phyloP scores from a whole-genome alignment of 37 sponge, comb jelly and placozoan species.

The Spongilla lacustris region DNA sequence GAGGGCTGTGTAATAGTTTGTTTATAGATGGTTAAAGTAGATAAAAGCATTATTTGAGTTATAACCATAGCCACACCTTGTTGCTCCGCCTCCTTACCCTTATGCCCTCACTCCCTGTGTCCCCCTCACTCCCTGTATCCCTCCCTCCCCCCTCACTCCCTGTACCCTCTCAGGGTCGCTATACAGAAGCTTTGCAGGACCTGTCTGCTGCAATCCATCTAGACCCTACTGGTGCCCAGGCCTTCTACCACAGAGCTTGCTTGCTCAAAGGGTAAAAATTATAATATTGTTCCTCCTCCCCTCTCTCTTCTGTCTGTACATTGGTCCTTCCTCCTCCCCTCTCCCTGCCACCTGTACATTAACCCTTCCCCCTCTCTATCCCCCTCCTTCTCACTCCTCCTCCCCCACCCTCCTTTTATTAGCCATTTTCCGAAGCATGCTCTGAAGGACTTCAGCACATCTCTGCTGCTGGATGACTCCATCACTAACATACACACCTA shows the following conservation, averaged over 20 bases:
- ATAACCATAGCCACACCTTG: too few species aligned
- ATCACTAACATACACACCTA: constrained; percentile 38
- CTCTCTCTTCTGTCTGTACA: not conserved
- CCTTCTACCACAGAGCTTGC: constrained; percentile 85
- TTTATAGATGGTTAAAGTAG: too few species aligned
- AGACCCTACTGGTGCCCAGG: constrained; percentile 57
- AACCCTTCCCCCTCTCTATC: not conserved
- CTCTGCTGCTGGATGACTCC: constrained; percentile 76
- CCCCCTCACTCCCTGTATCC: too few species aligned
- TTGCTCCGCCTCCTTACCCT: not conserved
- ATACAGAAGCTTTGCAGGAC: constrained; percentile 76
- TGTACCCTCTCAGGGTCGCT: constrained; percentile 45
- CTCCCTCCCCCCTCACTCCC: not conserved
- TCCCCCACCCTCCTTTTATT: not conserved
- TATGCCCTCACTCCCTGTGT: not conserved
- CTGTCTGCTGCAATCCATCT: constrained; percentile 91
- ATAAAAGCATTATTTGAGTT: too few species aligned
- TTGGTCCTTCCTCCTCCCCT: not conserved
- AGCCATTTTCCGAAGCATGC: constrained; percentile 54
- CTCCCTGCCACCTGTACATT: too few species aligned
- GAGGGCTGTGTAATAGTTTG: too few species aligned
- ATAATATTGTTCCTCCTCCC: not conserved
- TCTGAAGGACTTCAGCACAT: constrained; percentile 83
- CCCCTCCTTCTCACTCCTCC: not conserved
- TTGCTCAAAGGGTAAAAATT: constrained; percentile 61